These are phyloP conservation scores for Turdus rufiventris DNA, from an alignment of 2,113 vertebrate genomes.

Conservation along the genomic window DNA sequence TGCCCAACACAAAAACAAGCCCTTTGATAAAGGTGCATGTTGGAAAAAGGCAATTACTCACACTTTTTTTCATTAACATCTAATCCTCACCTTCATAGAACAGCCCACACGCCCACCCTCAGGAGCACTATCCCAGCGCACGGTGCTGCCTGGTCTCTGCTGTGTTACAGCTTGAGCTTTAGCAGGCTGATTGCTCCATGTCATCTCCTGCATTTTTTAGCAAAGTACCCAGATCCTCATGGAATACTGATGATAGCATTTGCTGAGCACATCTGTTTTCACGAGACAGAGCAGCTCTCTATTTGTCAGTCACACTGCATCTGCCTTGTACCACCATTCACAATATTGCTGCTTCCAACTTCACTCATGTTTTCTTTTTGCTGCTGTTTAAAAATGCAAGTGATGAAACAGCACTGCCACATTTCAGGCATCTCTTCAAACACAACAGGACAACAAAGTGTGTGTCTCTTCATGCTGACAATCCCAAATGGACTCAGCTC, in stretches of 20 bases:
- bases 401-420: not conserved
- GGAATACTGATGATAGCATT: not conserved
- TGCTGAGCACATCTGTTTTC: not conserved
- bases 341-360: not conserved
- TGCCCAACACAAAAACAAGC: not conserved
- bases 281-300: not conserved
- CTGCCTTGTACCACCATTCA: not conserved
- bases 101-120: not conserved
- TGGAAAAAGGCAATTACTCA: not conserved
- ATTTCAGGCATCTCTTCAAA: not conserved
- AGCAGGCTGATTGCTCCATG: not conserved
- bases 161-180: not conserved
- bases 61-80: not conserved
- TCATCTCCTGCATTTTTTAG: not conserved
- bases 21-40: not conserved
- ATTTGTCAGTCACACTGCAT: not conserved
- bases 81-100: not conserved
- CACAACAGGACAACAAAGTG: not conserved
- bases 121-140: not conserved
- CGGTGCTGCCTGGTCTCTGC: fast-evolving
- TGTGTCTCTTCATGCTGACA: not conserved
- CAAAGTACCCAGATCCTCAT: not conserved
- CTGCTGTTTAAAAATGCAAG: not conserved
- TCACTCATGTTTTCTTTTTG: not conserved
- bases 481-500: not conserved